Evolutionary conservation across 2,888 invertebrate species (phyloP).

Genomic region (Agriopis marginaria): DNA sequence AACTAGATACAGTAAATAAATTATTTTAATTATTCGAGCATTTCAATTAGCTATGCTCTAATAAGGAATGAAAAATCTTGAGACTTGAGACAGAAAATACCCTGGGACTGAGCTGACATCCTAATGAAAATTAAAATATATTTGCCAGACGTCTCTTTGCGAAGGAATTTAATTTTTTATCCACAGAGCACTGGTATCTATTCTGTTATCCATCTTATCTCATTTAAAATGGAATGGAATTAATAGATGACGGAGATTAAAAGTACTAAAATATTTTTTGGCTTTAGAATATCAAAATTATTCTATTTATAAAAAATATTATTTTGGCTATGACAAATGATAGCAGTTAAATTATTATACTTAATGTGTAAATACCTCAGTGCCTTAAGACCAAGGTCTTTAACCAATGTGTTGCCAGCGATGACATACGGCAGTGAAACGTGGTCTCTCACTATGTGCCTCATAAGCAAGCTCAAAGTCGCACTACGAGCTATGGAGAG

Average conservation of each 20-base stretch:
- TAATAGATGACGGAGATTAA: slow-evolving; percentile 8
- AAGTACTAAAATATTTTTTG: neutral
- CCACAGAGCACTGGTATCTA: neutral
- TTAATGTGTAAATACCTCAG: too few relatives aligned
- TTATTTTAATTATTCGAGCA: slow-evolving; percentile 9
- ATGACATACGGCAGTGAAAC: too few relatives aligned
- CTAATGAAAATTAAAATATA: slow-evolving; percentile 26
- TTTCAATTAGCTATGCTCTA: slow-evolving; percentile 15
- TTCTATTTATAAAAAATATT: too few relatives aligned
- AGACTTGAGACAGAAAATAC: slow-evolving; percentile 10
- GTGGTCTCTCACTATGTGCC: too few relatives aligned
- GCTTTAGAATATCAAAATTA: neutral
- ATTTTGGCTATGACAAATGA: too few relatives aligned
- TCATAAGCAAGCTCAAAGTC: too few relatives aligned
- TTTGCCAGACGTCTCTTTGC: slow-evolving; percentile 19
- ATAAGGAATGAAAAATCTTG: slow-evolving; percentile 18
- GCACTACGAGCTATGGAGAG: too few relatives aligned
- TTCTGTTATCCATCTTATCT: slow-evolving; percentile 2
- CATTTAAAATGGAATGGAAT: slow-evolving; percentile 11
- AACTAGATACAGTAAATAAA: neutral
- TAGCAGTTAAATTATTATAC: too few relatives aligned
- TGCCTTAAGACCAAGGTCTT: too few relatives aligned
- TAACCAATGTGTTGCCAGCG: too few relatives aligned
- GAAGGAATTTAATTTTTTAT: slow-evolving; percentile 21
- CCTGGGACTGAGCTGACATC: slow-evolving; percentile 1